Evolutionary conservation across 1,140 invertebrate species (phyloP), one percentile per base, ranked within the genome.

Genomic region (Neodiprion fabricii): DNA sequence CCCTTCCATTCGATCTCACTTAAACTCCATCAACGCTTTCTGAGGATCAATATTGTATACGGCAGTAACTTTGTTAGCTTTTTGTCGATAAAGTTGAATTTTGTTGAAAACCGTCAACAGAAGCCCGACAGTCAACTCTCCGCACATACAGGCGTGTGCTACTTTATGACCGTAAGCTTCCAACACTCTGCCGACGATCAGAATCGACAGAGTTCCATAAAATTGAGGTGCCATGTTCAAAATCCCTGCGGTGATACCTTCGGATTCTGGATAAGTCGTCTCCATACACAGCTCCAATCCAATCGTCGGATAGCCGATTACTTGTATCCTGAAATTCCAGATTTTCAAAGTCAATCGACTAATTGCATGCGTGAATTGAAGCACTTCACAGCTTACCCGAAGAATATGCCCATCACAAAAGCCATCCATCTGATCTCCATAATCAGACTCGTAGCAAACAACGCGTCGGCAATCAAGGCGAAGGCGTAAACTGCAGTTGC

Each of bases 211-310:
- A 40, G 28, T 40, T 40, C 5, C 28, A 5, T 40, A 40, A 40
- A 40, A 40, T 40, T 40, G 28, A 40, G 28, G 28, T 40, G 28
- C 28, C 2, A 40, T 40, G 28, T 40, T 40, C 5, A 94, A 80
- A 14, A 94, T 81, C 17, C 91, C 90, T 21, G 90, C 90, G n/a
- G 91, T 91, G 10, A 90, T 91, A 66, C 90, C 91, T 84, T 93
- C 93, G 1, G 92, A 88, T 78, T 92, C 91, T 4, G 93, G 93
- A 84, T 91, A 94, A 4, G 92, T 94, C n/a, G 94, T 88, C 85
- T 94, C 93, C 23, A 92, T 91, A 53, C 91, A 93, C 82, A 93
- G 92, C 83, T 94, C 93, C 85, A 93, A 94, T 7, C 92, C 92
- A 12, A 93, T 87, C 17, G 92, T 91, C 21, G 93, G 86, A 82